Base-by-base conservation (phyloP, 1,140 invertebrate species). In the Ips typographus region DNA sequence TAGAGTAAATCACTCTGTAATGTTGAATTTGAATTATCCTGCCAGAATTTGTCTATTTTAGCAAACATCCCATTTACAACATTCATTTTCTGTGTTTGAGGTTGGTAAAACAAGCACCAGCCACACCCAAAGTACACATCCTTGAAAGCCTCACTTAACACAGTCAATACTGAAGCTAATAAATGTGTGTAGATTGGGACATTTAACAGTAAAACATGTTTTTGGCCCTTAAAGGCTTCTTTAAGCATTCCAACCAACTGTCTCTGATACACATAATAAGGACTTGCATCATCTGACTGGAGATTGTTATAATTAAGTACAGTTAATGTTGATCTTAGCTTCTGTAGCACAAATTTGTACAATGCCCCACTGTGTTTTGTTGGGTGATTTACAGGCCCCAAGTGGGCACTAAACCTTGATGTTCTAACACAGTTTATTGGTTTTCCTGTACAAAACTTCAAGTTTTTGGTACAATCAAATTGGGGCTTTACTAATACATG, bases 151-250 rank as follows among this genome's bases (percentile, higher is more conserved):
- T 53, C 68, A 8, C 71, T 60, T 49, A 79, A 51, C 37, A 77
- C 44, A 63, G 65, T 74, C 63, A 77, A 66, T 39, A 79, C 60
- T 4, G 74, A 73, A 41, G 74, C 77, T 4, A 77, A 40, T 66
- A 79, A 77, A 71, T 74, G 72, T 4, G 77, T 79, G 6, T 76
- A 40, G 47, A 79, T 72, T 4, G 77, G 76, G 5, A 77, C 61
- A 55, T 72, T 68, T 5, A 77, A 38, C 38, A 78, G 64, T 3
- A 79, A 42, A 39, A 78, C 49, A 72, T 77, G 74, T 49, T 74
- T 72, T 5, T 67, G 36, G 22, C 40, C 36, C n/a, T 68, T 22
- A 6, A 75, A 37, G 56, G 66, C 51, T 8, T 3, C 40, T 40
- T 42, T 51, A 37, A 77, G 44, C 64, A 49, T 42, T 38, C 66